phyloP scores from a whole-genome alignment of 2,113 vertebrate species.

The Sylvilagus bachmani region DNA sequence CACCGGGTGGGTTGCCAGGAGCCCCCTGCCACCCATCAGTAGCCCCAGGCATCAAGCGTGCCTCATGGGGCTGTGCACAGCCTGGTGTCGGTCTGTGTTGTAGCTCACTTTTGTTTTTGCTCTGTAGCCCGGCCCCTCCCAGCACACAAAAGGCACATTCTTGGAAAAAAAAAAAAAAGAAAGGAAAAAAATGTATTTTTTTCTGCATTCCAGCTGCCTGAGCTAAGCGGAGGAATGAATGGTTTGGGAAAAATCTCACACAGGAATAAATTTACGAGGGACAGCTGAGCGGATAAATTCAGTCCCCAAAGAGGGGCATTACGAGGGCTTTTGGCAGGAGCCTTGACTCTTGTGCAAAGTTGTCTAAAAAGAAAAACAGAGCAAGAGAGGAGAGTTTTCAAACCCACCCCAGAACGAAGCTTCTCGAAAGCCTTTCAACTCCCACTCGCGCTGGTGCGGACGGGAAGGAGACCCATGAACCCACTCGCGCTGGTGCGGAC shows the following conservation, averaged over 20 bases:
- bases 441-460: conserved; percentile 44
- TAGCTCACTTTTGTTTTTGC: conserved; percentile 59
- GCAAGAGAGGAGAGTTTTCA: conserved; percentile 38
- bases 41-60: not conserved
- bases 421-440: conserved; percentile 60
- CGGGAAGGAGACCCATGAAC: conserved; percentile 2
- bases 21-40: not conserved
- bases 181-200: conserved; percentile 77
- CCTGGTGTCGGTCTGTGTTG: not conserved
- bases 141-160: conserved; percentile 86
- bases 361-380: conserved; percentile 81
- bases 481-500: conserved; percentile 36
- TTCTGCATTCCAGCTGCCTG: conserved; percentile 87
- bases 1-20: not conserved
- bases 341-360: conserved; percentile 77
- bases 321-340: conserved; percentile 86
- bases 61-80: not conserved
- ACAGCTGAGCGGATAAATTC: conserved; percentile 89
- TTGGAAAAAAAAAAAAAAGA: conserved; percentile 66
- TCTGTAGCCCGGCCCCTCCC: conserved; percentile 64
- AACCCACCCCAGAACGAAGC: conserved; percentile 64
- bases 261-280: conserved; percentile 91
- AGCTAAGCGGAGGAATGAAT: conserved; percentile 85
- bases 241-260: conserved; percentile 88
- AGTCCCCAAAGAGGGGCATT: conserved; percentile 86